Evolutionary conservation across 2,797 vertebrate species (phyloP), one percentile per base, ranked within the genome.

Genomic region (Aselliscus stoliczkanus): DNA sequence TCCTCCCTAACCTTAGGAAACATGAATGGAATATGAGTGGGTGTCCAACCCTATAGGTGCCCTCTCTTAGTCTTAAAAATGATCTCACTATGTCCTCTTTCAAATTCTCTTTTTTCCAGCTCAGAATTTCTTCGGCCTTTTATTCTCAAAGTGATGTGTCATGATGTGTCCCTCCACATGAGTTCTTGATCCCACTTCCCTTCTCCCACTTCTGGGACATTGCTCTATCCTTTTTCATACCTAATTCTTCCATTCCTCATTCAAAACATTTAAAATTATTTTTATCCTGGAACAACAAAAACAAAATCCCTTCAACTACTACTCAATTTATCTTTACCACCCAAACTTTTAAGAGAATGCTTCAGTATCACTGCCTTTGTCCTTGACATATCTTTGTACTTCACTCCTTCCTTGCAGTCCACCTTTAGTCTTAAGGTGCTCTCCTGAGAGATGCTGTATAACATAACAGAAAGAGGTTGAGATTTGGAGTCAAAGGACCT

Each of bases 151-250:
- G 50, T 7, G 3, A 44, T 34, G 42, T 2, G 50, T 37, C 9
- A 31, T 1, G 5, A 69, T 0, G 14, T 25, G 2, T 13, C 8
- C 12, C 44, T 47, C 21, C n/a, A 18, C 11, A 4, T 11, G 9
- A 77, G 50, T 44, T 80, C 37, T 75, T 56, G 44, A 44, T 13
- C 21, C 9, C 52, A n/a, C 13, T 39, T 52, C 62, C 29, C 31
- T 72, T 90, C 54, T 47, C 11, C 42, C 1, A 0, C 6, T 77
- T 77, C 65, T 14, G 37, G 3, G 50, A 93, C 23, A 12, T 83
- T 14, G 3, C 21, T 64, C 18, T 34, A 18, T 54, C 15, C 60
- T 23, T 88, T 44, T 21, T 39, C 2, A 85, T 44, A 56, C 9
- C 9, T 34, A 50, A 8, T 23, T 56, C 47, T 89, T 88, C 44